Evolutionary conservation across 2,113 vertebrate species (phyloP).

Genomic region (Uropsilus gracilis): DNA sequence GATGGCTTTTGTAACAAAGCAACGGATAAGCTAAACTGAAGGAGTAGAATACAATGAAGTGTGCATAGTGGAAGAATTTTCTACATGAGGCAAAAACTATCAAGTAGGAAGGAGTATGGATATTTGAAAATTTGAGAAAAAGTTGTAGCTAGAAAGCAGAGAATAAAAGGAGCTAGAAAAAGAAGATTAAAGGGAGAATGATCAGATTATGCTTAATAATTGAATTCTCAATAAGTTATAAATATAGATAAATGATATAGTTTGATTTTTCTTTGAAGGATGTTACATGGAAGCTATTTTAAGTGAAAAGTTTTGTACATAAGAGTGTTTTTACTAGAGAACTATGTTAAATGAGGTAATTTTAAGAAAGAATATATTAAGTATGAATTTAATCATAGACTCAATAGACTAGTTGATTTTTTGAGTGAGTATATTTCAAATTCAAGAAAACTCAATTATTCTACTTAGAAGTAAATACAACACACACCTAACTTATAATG

Average conservation of each 20-base stretch:
- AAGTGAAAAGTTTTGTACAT: not conserved
- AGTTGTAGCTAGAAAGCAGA: not conserved
- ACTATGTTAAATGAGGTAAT: not conserved
- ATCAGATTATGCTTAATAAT: not conserved
- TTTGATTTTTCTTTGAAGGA: constrained; percentile 38
- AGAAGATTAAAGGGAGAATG: not conserved
- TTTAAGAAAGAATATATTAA: constrained; percentile 39
- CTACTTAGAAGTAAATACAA: constrained; percentile 74
- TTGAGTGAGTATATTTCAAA: constrained; percentile 51
- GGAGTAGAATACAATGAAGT: not conserved
- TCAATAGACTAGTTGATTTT: constrained; percentile 46
- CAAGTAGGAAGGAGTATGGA: not conserved
- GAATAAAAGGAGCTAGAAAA: not conserved
- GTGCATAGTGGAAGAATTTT: not conserved
- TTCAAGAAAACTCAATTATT: constrained; percentile 74
- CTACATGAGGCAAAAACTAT: not conserved
- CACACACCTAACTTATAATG: constrained; percentile 34
- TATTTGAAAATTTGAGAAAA: constrained; percentile 2
- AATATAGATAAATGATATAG: not conserved
- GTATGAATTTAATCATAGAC: constrained; percentile 10
- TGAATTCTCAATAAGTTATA: not conserved
- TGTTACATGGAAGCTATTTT: not conserved
- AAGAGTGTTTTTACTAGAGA: not conserved
- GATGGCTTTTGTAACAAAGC: not conserved
- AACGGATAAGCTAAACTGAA: not conserved